phyloP scores from a whole-genome alignment of 2,797 vertebrate species.

The Okamejei kenojei region DNA sequence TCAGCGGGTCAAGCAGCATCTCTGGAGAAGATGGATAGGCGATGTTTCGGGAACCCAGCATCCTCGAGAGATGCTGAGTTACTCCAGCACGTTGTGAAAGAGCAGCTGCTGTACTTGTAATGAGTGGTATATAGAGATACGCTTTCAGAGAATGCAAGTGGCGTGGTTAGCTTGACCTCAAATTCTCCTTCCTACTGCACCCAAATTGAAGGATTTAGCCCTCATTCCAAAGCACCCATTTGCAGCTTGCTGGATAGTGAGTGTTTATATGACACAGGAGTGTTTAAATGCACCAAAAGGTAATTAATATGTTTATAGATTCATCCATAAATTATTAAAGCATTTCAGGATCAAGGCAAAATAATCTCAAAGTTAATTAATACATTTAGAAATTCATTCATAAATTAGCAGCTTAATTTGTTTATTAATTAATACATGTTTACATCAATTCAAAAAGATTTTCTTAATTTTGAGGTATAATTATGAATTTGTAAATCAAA shows the following conservation, averaged over 20 bases:
- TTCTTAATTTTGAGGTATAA: constrained; percentile 24
- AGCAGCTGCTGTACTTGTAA: background rate
- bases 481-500: constrained; percentile 29
- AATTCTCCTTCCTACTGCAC: background rate
- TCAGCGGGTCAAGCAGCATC: too few species aligned
- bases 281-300: background rate
- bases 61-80: too few species aligned
- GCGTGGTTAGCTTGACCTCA: background rate
- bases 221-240: background rate
- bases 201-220: background rate
- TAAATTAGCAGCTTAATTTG: constrained; percentile 33
- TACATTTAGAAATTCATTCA: constrained; percentile 22
- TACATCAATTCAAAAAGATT: constrained; percentile 24
- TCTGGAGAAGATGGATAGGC: too few species aligned
- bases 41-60: too few species aligned
- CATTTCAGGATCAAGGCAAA: constrained; percentile 15
- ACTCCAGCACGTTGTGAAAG: background rate
- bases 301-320: constrained; percentile 12
- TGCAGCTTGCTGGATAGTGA: background rate
- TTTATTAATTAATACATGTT: constrained; percentile 35
- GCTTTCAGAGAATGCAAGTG: background rate
- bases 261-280: background rate
- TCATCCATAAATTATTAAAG: constrained; percentile 32
- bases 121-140: background rate
- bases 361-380: constrained; percentile 32